Percentiles rank a stretch among this genome's conserved stretches.
Evolutionary conservation across 2,113 vertebrate genomes (phyloP).

Genomic region (Halcyon senegalensis): DNA sequence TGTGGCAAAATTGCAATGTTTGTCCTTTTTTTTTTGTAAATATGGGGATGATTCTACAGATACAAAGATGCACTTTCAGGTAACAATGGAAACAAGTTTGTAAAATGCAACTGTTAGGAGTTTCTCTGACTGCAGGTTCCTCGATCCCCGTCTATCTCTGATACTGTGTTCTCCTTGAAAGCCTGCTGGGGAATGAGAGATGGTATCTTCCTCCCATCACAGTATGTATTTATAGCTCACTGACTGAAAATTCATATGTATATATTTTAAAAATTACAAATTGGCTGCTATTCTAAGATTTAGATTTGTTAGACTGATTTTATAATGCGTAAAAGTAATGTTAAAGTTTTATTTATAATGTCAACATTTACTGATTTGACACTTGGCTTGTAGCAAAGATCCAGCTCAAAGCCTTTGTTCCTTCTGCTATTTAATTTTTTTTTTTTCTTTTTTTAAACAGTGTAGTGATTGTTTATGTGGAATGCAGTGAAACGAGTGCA

Average conservation of each 20-base stretch:
- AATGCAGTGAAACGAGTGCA: not conserved
- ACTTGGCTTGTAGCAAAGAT: not conserved
- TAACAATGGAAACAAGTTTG: not conserved
- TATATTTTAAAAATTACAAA: not conserved
- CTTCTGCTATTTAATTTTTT: not conserved
- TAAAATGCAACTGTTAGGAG: not conserved
- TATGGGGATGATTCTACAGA: conserved; percentile 51
- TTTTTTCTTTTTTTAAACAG: not conserved
- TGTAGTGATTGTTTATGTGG: not conserved
- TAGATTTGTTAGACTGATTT: conserved; percentile 18
- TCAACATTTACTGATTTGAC: not conserved
- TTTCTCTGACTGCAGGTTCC: not conserved
- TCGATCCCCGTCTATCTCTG: not conserved
- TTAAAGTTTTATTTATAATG: conserved; percentile 39
- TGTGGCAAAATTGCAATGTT: conserved; percentile 20
- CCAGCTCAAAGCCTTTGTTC: not conserved
- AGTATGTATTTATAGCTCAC: conserved; percentile 20
- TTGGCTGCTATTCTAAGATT: conserved; percentile 38
- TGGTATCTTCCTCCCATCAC: not conserved
- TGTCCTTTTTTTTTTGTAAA: conserved; percentile 10
- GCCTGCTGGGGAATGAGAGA: not conserved
- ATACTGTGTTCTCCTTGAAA: not conserved
- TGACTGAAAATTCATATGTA: conserved; percentile 17
- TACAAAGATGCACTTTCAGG: conserved; percentile 52
- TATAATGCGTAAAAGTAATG: not conserved